Percentiles rank a stretch among this genome's conserved stretches.
Conservation (phyloP, 2,797 vertebrate genomes). For the Sorex maritimensis region DNA sequence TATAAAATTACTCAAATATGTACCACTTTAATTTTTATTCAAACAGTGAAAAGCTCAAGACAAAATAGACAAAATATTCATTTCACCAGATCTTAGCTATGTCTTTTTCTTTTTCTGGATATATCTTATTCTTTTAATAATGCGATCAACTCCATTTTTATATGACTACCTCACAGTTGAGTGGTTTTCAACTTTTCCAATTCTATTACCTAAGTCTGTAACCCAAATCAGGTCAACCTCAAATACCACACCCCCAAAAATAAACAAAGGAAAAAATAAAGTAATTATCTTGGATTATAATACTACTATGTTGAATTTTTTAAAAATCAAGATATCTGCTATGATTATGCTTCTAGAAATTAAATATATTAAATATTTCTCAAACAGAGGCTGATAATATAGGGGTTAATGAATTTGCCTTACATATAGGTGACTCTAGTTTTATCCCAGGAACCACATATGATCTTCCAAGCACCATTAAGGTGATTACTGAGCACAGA, state of each 20-base stretch:
- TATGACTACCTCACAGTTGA: not conserved
- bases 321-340: constrained; percentile 55
- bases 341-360: constrained; percentile 25
- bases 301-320: not conserved
- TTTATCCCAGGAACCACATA: too few relatives aligned
- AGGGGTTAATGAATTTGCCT: too few relatives aligned
- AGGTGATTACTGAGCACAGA: too few relatives aligned
- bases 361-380: constrained; percentile 39
- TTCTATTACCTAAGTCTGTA: constrained; percentile 58
- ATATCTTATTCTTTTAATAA: constrained; percentile 21
- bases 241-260: not conserved
- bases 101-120: not conserved
- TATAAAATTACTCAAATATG: not conserved
- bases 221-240: constrained; percentile 31
- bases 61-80: not conserved
- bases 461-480: too few relatives aligned
- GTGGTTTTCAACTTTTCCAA: constrained; percentile 44
- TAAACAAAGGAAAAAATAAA: not conserved
- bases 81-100: constrained; percentile 17
- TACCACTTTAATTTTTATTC: constrained; percentile 38
- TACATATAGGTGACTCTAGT: too few relatives aligned
- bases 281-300: not conserved
- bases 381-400: not conserved
- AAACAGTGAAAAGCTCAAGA: not conserved
- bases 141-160: constrained; percentile 19